These are phyloP conservation scores for Hemiprocne comata DNA, from an alignment of 2,113 vertebrate genomes.

Conservation along the genomic window DNA sequence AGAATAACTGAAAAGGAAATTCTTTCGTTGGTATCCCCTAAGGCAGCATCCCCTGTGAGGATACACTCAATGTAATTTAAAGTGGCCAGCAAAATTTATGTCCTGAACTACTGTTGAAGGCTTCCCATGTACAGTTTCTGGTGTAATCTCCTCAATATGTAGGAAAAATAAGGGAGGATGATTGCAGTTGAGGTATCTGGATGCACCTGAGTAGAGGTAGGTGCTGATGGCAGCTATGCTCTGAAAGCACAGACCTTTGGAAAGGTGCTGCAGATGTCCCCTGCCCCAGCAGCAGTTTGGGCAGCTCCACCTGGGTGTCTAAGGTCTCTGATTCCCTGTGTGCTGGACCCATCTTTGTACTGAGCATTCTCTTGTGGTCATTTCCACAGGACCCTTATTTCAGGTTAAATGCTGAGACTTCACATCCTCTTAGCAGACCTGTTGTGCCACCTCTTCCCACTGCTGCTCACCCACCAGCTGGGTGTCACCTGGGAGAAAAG, in stretches of 20 bases:
- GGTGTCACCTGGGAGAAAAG: neutral
- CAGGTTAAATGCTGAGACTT: neutral
- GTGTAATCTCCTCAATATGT: neutral
- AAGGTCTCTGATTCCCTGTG: neutral
- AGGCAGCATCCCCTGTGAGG: neutral
- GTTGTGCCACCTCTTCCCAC: neutral
- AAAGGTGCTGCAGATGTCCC: neutral
- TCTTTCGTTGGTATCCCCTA: neutral
- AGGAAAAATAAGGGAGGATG: neutral
- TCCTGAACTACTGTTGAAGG: neutral
- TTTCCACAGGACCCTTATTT: neutral
- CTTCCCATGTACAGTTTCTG: neutral
- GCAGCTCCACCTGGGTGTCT: neutral
- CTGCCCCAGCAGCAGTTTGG: neutral
- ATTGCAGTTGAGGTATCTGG: neutral
- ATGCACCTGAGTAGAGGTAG: neutral
- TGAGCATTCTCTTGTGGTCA: neutral
- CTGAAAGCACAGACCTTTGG: neutral
- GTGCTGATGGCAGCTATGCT: fast-evolving
- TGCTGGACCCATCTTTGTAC: neutral
- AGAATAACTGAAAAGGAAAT: neutral
- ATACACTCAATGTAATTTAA: neutral
- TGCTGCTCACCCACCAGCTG: fast-evolving
- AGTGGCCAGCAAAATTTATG: neutral
- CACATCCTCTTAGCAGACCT: neutral